Conservation (phyloP, 2,797 vertebrate species). For the Crocidura indochinensis region DNA sequence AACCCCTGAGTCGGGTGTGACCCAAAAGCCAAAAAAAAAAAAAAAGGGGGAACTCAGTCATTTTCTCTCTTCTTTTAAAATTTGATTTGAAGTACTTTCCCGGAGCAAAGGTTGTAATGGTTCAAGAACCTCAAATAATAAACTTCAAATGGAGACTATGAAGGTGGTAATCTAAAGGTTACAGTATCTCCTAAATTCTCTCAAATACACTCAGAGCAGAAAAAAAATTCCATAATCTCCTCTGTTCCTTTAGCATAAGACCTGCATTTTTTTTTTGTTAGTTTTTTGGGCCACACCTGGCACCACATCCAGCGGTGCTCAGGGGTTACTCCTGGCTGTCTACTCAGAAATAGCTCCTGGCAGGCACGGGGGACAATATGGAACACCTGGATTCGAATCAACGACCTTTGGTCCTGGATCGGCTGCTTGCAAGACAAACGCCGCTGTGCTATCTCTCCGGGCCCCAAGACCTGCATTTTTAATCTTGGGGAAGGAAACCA, state of each 20-base stretch:
- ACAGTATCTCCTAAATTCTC: neutral
- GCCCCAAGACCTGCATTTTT: neutral
- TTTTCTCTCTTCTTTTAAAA: neutral
- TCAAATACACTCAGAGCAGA: neutral
- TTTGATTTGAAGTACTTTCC: neutral
- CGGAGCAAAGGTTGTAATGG: neutral
- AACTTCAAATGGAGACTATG: neutral
- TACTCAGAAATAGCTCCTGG: too few species aligned
- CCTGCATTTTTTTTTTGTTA: slow-evolving; percentile 8
- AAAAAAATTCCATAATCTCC: neutral
- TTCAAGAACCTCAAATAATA: neutral
- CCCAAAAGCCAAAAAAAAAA: too few species aligned
- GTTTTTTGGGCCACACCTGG: too few species aligned
- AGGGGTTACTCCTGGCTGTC: too few species aligned
- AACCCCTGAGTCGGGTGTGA: too few species aligned
- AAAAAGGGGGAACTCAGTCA: too few species aligned
- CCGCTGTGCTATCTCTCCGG: too few species aligned
- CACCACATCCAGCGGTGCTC: too few species aligned
- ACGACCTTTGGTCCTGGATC: too few species aligned
- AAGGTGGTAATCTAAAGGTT: neutral
- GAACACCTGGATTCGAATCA: too few species aligned
- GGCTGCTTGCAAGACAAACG: too few species aligned
- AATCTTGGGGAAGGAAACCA: neutral
- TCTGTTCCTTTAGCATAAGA: neutral
- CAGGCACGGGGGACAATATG: too few species aligned